Percentiles rank a stretch among this genome's conserved stretches.
Evolutionary conservation across 2,797 vertebrate species (phyloP).

Genomic region (Taeniopygia guttata): DNA sequence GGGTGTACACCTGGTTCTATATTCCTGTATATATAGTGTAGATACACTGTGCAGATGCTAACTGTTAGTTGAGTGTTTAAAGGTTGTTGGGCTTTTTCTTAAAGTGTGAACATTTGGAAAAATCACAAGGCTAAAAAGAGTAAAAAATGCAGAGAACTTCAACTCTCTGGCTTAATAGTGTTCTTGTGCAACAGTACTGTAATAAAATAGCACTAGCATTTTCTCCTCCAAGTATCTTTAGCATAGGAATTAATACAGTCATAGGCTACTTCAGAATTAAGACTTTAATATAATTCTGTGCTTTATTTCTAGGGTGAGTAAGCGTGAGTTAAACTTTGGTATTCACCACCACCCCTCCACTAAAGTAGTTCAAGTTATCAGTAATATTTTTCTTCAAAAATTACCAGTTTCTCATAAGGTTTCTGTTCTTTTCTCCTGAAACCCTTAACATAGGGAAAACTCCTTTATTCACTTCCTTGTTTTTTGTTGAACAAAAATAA

Average conservation of each 20-base stretch:
- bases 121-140: not conserved
- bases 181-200: not conserved
- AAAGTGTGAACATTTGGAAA: not conserved
- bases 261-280: not conserved
- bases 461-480: not conserved
- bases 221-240: not conserved
- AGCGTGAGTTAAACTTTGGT: not conserved
- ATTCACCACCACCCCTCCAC: not conserved
- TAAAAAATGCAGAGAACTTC: not conserved
- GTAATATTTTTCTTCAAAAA: not conserved
- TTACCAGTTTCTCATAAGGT: not conserved
- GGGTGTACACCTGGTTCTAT: not conserved
- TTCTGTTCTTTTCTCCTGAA: not conserved
- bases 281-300: not conserved
- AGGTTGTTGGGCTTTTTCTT: not conserved
- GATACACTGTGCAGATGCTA: not conserved
- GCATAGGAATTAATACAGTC: not conserved
- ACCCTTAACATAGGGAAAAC: not conserved
- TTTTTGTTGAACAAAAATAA: not conserved
- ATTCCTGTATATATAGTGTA: no score
- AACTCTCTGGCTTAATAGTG: not conserved
- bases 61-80: not conserved
- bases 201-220: accelerated
- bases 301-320: not conserved
- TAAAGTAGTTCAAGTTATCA: not conserved